Evolutionary conservation across 2,797 vertebrate genomes (phyloP).

Genomic region (Antrozous pallidus): DNA sequence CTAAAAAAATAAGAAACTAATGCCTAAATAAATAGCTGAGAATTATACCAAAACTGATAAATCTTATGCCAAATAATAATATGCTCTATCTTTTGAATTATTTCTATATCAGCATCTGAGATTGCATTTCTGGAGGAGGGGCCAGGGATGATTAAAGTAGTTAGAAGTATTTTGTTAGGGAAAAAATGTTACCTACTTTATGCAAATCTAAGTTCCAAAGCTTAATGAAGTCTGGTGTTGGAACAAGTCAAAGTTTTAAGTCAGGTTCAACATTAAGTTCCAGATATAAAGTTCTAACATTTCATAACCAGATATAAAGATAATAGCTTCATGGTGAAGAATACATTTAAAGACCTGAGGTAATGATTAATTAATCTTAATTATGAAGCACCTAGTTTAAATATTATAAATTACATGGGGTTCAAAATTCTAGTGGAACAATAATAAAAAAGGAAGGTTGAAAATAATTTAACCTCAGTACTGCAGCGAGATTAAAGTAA

Average conservation of each 20-base stretch:
- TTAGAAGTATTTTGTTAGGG: not conserved
- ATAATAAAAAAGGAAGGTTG: not conserved
- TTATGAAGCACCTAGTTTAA: conserved; percentile 28
- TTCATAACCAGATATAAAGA: conserved; percentile 16
- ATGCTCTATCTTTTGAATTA: conserved; percentile 23
- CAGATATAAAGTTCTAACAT: no score
- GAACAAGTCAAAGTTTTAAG: conserved; percentile 29
- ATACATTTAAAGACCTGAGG: conserved; percentile 1
- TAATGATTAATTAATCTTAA: not conserved
- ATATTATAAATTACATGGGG: not conserved
- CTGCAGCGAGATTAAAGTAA: not conserved
- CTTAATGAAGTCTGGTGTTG: conserved; percentile 1
- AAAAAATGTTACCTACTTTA: not conserved
- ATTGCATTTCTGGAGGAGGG: not conserved
- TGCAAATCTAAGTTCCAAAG: conserved; percentile 5
- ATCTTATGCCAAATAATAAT: not conserved
- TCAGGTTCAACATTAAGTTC: conserved; percentile 40
- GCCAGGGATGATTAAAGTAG: not conserved
- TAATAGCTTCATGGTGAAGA: not conserved
- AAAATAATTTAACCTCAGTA: conserved; percentile 9
- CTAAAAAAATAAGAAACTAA: not conserved
- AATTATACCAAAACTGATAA: conserved; percentile 12
- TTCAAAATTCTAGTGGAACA: conserved; percentile 9
- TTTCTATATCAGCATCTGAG: conserved; percentile 24
- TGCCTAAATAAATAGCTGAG: not conserved